Percentiles rank a stretch among this genome's conserved stretches.
These are phyloP conservation scores for Tetramorium alpestre DNA, from an alignment of 1,140 invertebrate genomes.

Conservation along the genomic window DNA sequence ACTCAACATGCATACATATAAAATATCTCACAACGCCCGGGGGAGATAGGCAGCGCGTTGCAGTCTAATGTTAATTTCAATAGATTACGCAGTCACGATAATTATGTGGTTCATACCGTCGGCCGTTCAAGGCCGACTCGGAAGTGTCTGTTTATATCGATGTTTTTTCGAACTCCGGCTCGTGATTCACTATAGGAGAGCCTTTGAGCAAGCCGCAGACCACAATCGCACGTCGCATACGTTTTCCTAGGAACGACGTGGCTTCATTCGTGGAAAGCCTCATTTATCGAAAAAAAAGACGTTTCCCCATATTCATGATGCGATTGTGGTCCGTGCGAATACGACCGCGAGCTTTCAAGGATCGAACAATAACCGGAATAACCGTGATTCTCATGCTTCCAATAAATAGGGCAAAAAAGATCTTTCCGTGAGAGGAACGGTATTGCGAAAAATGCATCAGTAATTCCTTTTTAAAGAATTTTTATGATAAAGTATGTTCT, in stretches of 20 bases:
- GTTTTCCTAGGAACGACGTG: constrained; percentile 2
- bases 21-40: background rate
- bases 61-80: constrained; percentile 13
- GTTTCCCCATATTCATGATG: background rate
- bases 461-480: background rate
- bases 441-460: background rate
- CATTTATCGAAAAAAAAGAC: constrained; percentile 14
- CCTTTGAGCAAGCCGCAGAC: constrained; percentile 32
- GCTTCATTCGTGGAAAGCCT: constrained; percentile 7
- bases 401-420: background rate
- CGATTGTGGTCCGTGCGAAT: constrained; percentile 10
- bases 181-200: constrained; percentile 32
- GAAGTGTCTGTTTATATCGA: constrained; percentile 35
- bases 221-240: background rate
- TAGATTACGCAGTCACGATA: constrained; percentile 20
- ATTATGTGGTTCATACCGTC: constrained; percentile 26
- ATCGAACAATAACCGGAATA: constrained; percentile 22
- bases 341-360: background rate
- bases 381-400: background rate
- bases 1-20: constrained; percentile 6
- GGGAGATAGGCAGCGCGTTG: background rate
- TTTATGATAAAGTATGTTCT: background rate
- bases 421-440: background rate
- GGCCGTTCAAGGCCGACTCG: constrained; percentile 9
- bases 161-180: constrained; percentile 9